Percentiles rank a stretch among this genome's conserved stretches.
Evolutionary conservation across 2,888 invertebrate genomes (phyloP).

Genomic region (Drosophila meridiana): DNA sequence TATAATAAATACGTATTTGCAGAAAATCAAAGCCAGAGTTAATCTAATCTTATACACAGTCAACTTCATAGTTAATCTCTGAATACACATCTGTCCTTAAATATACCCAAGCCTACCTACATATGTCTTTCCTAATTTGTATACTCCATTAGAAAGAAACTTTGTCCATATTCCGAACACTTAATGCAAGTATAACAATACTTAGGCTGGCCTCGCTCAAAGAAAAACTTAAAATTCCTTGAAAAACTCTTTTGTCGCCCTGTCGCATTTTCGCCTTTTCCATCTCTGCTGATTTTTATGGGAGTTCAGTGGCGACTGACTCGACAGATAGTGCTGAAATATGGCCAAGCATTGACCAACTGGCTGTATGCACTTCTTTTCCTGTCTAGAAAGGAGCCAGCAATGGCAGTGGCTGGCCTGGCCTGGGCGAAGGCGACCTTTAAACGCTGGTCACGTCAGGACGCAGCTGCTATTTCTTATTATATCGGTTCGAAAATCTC

Average conservation of each 20-base stretch:
- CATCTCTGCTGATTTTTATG: conserved; percentile 48
- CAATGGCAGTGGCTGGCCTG: conserved; percentile 24
- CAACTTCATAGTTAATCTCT: no score
- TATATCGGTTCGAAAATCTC: conserved; percentile 65
- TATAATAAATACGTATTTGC: no score
- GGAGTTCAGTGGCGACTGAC: conserved; percentile 25
- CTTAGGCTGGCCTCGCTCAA: background rate
- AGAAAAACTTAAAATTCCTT: no score
- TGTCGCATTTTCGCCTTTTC: conserved; percentile 10
- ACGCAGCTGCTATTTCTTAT: conserved; percentile 49
- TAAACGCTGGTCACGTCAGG: conserved; percentile 24
- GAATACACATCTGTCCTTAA: no score
- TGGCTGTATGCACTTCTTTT: background rate
- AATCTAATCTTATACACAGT: no score
- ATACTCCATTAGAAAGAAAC: background rate
- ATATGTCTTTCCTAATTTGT: background rate
- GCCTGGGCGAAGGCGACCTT: conserved; percentile 10
- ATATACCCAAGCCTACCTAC: no score
- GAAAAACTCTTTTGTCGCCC: conserved; percentile 33
- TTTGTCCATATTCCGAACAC: background rate
- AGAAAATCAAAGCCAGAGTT: no score
- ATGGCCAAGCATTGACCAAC: conserved; percentile 31
- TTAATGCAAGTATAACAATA: background rate
- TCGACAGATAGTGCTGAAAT: conserved; percentile 55
- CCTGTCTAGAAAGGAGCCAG: conserved; percentile 11